phyloP scores from a whole-genome alignment of 2,797 vertebrate species.

The Enteromius thamalakanensis region DNA sequence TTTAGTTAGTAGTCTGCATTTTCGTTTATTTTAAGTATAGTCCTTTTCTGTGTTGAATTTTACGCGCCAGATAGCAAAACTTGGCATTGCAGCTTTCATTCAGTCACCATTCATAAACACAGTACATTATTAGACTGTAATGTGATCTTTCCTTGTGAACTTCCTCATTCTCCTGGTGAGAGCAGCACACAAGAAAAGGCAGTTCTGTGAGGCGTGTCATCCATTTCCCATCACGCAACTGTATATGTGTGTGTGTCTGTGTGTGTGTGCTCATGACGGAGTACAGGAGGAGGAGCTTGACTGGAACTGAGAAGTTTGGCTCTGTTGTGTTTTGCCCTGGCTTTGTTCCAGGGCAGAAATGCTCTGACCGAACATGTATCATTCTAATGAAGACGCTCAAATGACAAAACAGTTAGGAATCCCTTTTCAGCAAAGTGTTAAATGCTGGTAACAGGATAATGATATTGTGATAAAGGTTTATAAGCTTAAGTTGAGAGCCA shows the following conservation, averaged over 20 bases:
- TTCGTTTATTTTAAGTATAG: too few relatives aligned
- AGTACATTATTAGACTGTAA: conserved; percentile 63
- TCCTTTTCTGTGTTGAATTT: not conserved
- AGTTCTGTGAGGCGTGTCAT: conserved; percentile 49
- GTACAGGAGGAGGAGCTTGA: conserved; percentile 70
- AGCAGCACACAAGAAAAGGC: conserved; percentile 29
- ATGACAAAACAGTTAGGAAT: conserved; percentile 16
- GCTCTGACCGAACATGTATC: conserved; percentile 47
- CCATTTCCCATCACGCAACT: conserved; percentile 41
- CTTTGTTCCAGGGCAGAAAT: conserved; percentile 70
- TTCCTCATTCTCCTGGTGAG: conserved; percentile 59
- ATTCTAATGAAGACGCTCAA: conserved; percentile 11
- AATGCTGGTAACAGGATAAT: not conserved
- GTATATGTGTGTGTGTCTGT: not conserved
- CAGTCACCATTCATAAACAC: conserved; percentile 33
- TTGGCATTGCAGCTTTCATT: conserved; percentile 8
- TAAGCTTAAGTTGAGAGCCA: not conserved
- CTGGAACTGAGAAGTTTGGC: conserved; percentile 72
- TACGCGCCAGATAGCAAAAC: not conserved
- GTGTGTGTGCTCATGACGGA: conserved; percentile 31
- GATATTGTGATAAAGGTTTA: not conserved
- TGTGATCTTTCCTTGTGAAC: conserved; percentile 50
- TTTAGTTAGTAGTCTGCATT: not conserved
- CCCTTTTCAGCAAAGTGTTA: not conserved
- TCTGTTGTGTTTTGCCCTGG: conserved; percentile 67